Base-by-base conservation (phyloP, 2,888 invertebrate genomes). In the Nezara viridula region DNA sequence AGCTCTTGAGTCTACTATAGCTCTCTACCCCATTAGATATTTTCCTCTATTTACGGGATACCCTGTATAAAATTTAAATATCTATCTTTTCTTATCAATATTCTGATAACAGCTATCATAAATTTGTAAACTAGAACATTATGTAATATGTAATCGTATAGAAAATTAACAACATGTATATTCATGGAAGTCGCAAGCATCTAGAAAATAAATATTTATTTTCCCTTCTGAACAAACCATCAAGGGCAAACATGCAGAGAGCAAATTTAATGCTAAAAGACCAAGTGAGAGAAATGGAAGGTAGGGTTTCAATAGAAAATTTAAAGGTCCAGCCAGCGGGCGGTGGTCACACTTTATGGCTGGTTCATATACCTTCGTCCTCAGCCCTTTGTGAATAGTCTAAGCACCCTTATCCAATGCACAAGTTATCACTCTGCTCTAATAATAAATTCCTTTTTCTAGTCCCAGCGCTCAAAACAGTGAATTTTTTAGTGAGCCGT, bases 361-460 rank as follows among this genome's bases (percentile, higher is more conserved):
- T 14, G 44, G 14, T 73, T 73, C 37, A 73, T 73, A 73, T 73
- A 16, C 66, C 37, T 37, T 21, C 19, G 32, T 19, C 21, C 66
- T 32, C 66, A n/a, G 4, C n/a, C 44, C 81, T 81, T 81, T 81
- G 81, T 81, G 81, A 81, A 81, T 81, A 81, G 24, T 4, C 44
- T n/a, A 44, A 81, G n/a, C 44, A 40, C 77, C 37, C 14, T 44
- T 44, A 24, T 0, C 14, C 44, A n/a, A 77, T 81, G 81, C 24
- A 14, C 44, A n/a, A 44, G 44, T 81, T 44, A 81, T 44, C 19
- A 47, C 16, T n/a, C 44, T 24, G 1, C 44, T 2, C 81, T 81
- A 81, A 44, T 81, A 44, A 81, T 81, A n/a, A 81, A 81, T 81
- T 81, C 81, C 81, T 81, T 81, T 81, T 81, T 24, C 44, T 21